Percentiles rank a stretch among this genome's conserved stretches.
phyloP scores from a whole-genome alignment of 2,113 vertebrate genomes.

The Aix galericulata region DNA sequence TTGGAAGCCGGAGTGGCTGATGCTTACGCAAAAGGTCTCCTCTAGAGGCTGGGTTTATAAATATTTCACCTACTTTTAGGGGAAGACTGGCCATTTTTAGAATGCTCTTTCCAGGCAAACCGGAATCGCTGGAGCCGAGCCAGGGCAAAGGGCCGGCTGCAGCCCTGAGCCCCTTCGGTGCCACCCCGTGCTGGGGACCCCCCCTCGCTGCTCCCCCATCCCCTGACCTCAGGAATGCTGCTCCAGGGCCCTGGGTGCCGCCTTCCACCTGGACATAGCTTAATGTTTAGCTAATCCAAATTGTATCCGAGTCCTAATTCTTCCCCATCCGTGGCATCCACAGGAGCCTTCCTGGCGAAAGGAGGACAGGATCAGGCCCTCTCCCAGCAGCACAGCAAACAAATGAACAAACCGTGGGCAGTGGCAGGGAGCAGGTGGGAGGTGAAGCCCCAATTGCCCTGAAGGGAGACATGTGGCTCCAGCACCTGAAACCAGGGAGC shows the following conservation, averaged over 20 bases:
- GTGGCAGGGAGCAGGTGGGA: rapidly evolving
- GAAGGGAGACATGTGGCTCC: neutral
- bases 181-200: neutral
- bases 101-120: slow-evolving; percentile 30
- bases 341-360: rapidly evolving
- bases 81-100: slow-evolving; percentile 60
- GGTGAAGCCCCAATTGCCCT: neutral
- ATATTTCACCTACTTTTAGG: slow-evolving; percentile 75
- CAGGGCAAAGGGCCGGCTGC: neutral
- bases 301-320: rapidly evolving
- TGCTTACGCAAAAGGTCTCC: slow-evolving; percentile 69
- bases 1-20: neutral
- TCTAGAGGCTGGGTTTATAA: slow-evolving; percentile 70
- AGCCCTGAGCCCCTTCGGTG: neutral
- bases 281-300: slow-evolving; percentile 42
- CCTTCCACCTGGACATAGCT: neutral
- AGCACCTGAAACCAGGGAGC: neutral
- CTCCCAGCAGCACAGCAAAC: rapidly evolving
- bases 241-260: neutral
- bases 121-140: neutral
- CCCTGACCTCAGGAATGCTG: slow-evolving; percentile 48
- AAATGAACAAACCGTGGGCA: neutral
- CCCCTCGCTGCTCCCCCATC: rapidly evolving
- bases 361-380: rapidly evolving
- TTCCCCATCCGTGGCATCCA: rapidly evolving